A percentile compares a stretch with the other conserved stretches of the same genome.
These are phyloP conservation scores for Drosophila siamana DNA, from an alignment of 2,888 invertebrate genomes.

Conservation along the genomic window DNA sequence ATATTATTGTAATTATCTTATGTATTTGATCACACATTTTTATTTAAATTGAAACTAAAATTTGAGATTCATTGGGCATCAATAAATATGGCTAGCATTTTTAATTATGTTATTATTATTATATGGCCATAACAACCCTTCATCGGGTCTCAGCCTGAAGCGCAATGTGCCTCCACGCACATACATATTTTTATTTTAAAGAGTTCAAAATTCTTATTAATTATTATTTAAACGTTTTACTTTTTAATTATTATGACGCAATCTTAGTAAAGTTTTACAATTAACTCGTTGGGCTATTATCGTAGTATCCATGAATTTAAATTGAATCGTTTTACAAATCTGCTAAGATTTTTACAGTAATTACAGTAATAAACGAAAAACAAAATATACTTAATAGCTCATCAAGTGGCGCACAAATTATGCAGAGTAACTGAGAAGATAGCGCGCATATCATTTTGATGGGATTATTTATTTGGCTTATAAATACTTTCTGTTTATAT, in stretches of 20 bases:
- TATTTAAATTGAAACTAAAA: too few relatives aligned
- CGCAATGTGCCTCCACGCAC: too few relatives aligned
- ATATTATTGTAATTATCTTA: too few relatives aligned
- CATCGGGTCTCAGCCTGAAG: too few relatives aligned
- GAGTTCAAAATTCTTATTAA: too few relatives aligned
- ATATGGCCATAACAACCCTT: too few relatives aligned
- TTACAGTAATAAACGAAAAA: too few relatives aligned
- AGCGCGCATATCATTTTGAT: neutral
- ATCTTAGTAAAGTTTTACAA: neutral
- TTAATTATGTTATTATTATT: too few relatives aligned
- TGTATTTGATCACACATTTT: too few relatives aligned
- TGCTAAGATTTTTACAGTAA: neutral
- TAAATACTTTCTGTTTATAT: constrained; percentile 6
- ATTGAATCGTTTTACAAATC: neutral
- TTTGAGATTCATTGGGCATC: too few relatives aligned
- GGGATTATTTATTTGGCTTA: neutral
- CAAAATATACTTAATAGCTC: neutral
- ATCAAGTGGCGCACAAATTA: neutral
- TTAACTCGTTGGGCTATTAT: neutral
- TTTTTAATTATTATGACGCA: neutral
- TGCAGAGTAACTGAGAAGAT: neutral
- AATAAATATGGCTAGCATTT: too few relatives aligned
- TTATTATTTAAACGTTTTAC: neutral
- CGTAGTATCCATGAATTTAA: neutral
- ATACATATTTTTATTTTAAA: too few relatives aligned